Conservation (phyloP, 2,113 vertebrate species). For the Pelecanoides urinatrix region DNA sequence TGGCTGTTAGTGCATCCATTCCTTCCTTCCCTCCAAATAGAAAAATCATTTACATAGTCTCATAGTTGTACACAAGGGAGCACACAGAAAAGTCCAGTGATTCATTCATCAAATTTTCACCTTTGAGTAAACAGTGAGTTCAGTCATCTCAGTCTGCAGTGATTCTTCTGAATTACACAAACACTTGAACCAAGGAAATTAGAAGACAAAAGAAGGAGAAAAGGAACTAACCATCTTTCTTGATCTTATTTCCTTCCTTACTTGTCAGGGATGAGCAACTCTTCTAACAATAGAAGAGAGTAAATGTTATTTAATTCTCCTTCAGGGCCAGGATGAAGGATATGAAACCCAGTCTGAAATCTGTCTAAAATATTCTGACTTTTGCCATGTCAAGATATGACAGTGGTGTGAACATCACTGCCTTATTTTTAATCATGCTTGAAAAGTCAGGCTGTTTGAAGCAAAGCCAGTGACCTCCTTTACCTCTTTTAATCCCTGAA, state of each 20-base stretch:
- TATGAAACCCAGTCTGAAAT: background rate
- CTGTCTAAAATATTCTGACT: background rate
- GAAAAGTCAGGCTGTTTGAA: conserved; percentile 12
- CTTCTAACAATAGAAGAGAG: no score
- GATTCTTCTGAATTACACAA: background rate
- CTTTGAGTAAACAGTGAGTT: background rate
- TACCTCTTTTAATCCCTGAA: conserved; percentile 29
- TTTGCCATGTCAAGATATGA: conserved; percentile 10
- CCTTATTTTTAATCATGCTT: conserved; percentile 25
- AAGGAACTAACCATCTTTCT: background rate
- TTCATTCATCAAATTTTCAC: conserved; percentile 3
- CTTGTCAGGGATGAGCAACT: background rate
- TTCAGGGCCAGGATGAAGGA: background rate
- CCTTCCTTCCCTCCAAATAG: background rate
- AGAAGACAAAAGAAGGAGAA: background rate
- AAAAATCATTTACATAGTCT: background rate
- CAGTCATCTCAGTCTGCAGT: background rate
- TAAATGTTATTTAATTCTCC: background rate
- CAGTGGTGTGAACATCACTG: background rate
- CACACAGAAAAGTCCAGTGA: background rate
- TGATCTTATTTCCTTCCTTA: background rate
- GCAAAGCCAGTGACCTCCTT: conserved; percentile 15
- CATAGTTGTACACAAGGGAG: background rate
- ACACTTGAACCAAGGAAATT: background rate
- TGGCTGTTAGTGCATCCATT: background rate